Conservation (phyloP, 1,140 invertebrate genomes). For the Bombyx mori region DNA sequence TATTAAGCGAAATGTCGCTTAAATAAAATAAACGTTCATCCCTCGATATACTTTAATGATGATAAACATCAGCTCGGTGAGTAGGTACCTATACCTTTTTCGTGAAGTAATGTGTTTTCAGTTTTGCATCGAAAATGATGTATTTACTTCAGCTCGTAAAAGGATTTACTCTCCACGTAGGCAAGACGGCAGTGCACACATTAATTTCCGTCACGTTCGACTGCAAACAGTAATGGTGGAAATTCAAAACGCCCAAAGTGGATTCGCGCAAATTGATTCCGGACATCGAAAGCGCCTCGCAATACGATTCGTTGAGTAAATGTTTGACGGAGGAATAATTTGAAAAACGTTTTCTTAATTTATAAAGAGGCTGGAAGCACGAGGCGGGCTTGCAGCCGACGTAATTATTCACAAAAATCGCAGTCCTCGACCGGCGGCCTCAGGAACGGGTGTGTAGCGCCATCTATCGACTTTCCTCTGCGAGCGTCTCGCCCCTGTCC, state of each 20-base stretch:
- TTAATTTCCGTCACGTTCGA: constrained; percentile 47
- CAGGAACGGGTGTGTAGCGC: constrained; percentile 22
- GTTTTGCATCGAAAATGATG: no score
- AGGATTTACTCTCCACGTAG: constrained; percentile 1
- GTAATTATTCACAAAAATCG: constrained; percentile 31
- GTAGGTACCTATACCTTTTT: no score
- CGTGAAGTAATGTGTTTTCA: no score
- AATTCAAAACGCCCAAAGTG: constrained; percentile 36
- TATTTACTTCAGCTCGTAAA: no score
- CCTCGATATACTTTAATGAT: no score
- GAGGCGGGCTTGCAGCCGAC: constrained; percentile 12
- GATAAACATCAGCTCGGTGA: no score
- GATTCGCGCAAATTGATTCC: constrained; percentile 55
- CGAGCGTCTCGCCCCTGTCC: constrained; percentile 12
- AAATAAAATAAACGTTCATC: no score
- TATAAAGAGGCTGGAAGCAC: constrained; percentile 26
- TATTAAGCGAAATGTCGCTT: no score
- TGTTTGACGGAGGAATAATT: constrained; percentile 47
- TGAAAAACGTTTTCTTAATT: constrained; percentile 52
- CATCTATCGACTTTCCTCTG: constrained; percentile 35
- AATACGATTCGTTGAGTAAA: constrained; percentile 42
- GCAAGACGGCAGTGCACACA: constrained; percentile 50
- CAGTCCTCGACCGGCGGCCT: neutral
- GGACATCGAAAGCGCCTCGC: constrained; percentile 31
- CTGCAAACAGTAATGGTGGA: constrained; percentile 28